phyloP scores from a whole-genome alignment of 2,888 invertebrate species.

The Agriopis leucophaearia region DNA sequence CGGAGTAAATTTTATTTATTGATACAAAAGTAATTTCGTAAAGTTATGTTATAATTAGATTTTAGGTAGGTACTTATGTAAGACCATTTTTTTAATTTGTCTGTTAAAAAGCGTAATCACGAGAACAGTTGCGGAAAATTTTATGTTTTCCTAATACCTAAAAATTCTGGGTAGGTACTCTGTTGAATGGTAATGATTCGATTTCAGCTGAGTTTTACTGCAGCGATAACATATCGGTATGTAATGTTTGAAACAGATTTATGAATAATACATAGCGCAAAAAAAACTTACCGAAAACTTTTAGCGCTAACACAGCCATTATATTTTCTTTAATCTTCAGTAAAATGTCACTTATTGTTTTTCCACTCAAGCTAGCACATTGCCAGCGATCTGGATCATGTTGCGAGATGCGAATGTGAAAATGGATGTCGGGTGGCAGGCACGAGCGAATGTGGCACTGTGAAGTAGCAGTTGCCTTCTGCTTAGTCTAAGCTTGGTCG shows the following conservation, averaged over 20 bases:
- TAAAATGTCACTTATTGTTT: conserved; percentile 43
- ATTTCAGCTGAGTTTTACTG: conserved; percentile 9
- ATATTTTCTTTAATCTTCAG: conserved; percentile 20
- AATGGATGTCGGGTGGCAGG: conserved; percentile 14
- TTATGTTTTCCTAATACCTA: neutral
- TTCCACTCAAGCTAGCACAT: conserved; percentile 32
- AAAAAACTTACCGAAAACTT: conserved; percentile 70
- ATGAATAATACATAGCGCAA: neutral
- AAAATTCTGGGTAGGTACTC: neutral
- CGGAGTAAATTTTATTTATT: too few species aligned
- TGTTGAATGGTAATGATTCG: neutral
- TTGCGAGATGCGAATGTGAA: conserved; percentile 17
- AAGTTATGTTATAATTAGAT: too few species aligned
- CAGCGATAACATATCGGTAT: conserved; percentile 18
- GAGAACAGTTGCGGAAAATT: neutral
- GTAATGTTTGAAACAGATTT: neutral
- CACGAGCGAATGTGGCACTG: conserved; percentile 24
- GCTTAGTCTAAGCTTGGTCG: conserved; percentile 13
- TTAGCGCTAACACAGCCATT: conserved; percentile 76
- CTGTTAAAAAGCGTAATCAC: too few species aligned
- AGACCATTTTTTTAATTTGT: too few species aligned
- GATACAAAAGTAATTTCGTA: too few species aligned
- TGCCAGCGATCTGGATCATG: conserved; percentile 27
- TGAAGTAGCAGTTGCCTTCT: conserved; percentile 19
- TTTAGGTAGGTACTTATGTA: too few species aligned